Evolutionary conservation across 2,113 vertebrate genomes (phyloP).

Genomic region (Tetrax tetrax): DNA sequence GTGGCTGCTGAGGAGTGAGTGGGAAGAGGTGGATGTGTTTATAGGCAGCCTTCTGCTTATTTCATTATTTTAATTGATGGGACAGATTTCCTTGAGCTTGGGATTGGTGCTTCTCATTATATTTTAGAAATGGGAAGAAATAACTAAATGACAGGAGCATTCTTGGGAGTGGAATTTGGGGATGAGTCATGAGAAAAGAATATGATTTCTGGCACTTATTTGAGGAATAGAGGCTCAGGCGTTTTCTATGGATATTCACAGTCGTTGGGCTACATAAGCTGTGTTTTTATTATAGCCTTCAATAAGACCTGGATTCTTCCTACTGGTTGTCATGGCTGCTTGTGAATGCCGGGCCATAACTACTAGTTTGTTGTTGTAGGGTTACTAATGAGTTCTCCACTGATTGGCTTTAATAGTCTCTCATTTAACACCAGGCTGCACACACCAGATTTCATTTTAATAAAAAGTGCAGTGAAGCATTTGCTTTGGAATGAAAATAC

Average conservation of each 20-base stretch:
- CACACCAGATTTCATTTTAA: slow-evolving; percentile 64
- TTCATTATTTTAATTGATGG: slow-evolving; percentile 43
- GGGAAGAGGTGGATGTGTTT: slow-evolving; percentile 37
- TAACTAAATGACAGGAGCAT: slow-evolving; percentile 41
- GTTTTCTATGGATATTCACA: slow-evolving; percentile 15
- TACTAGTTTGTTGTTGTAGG: slow-evolving; percentile 55
- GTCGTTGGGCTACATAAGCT: not conserved
- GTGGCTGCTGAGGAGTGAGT: slow-evolving; percentile 5
- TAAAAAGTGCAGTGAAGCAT: slow-evolving; percentile 61
- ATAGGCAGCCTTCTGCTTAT: slow-evolving; percentile 49
- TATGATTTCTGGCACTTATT: slow-evolving; percentile 29
- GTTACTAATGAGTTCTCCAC: slow-evolving; percentile 65
- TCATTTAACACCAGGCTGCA: slow-evolving; percentile 63
- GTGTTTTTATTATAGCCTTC: slow-evolving; percentile 27
- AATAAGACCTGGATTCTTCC: not conserved
- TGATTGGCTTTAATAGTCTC: slow-evolving; percentile 67
- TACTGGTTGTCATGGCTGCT: slow-evolving; percentile 44
- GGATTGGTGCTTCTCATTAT: slow-evolving; percentile 23
- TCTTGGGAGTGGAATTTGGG: slow-evolving; percentile 37
- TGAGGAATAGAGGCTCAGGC: slow-evolving; percentile 6
- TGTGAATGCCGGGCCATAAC: slow-evolving; percentile 48
- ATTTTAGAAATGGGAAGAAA: slow-evolving; percentile 36
- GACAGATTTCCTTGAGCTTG: slow-evolving; percentile 26
- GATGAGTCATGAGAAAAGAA: slow-evolving; percentile 39
- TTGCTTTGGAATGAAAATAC: slow-evolving; percentile 59